Percentiles rank a stretch among this genome's conserved stretches.
phyloP scores from a whole-genome alignment of 2,113 vertebrate genomes.

The Dipodomys stephensi region DNA sequence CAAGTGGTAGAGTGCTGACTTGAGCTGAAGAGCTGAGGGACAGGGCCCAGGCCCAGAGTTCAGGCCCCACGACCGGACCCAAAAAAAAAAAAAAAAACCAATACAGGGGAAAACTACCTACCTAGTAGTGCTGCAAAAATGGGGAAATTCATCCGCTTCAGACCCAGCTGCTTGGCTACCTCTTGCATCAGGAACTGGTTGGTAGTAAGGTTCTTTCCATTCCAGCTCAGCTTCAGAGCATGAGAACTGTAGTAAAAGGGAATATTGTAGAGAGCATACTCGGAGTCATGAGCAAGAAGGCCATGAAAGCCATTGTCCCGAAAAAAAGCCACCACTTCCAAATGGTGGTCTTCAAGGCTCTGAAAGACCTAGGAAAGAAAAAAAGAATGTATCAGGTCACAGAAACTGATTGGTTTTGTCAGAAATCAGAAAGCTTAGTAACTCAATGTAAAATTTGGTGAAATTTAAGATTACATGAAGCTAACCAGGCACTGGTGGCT shows the following conservation, averaged over 20 bases:
- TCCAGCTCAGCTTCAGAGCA: conserved; percentile 96
- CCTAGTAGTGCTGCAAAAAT: conserved; percentile 95
- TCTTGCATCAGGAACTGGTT: conserved; percentile 96
- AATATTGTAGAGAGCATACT: conserved; percentile 95
- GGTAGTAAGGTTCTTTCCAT: conserved; percentile 96
- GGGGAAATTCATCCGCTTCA: conserved; percentile 93
- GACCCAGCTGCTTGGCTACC: conserved; percentile 94
- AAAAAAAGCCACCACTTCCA: conserved; percentile 96
- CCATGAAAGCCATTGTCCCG: conserved; percentile 95
- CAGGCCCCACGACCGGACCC: no score
- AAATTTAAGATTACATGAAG: conserved; percentile 40
- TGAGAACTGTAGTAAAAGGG: conserved; percentile 95
- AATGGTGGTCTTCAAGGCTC: conserved; percentile 96
- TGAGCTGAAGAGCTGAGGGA: no score
- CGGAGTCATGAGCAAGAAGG: conserved; percentile 95
- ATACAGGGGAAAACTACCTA: conserved; percentile 77
- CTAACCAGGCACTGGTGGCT: no score
- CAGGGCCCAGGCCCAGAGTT: no score
- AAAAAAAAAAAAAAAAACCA: neutral
- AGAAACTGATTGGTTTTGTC: conserved; percentile 38
- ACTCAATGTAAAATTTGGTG: conserved; percentile 9
- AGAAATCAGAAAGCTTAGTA: conserved; percentile 40
- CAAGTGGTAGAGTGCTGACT: no score
- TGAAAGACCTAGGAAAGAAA: conserved; percentile 91
- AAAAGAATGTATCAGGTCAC: neutral